Evolutionary conservation across 2,797 vertebrate species (phyloP).

Genomic region (Gastrophryne carolinensis): DNA sequence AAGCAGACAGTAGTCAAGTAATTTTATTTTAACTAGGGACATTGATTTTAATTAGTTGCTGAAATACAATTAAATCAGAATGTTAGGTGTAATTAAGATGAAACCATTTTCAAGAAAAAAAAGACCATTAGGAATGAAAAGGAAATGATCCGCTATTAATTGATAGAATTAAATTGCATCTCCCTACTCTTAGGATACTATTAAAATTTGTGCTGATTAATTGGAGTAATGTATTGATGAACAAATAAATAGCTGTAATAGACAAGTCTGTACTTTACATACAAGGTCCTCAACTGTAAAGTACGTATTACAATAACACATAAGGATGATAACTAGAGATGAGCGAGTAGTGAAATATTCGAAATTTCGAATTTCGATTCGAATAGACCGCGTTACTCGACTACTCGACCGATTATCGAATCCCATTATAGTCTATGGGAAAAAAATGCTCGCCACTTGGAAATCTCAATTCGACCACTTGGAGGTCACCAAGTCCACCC

Average conservation of each 20-base stretch:
- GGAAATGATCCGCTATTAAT: slow-evolving; percentile 47
- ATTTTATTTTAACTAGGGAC: slow-evolving; percentile 35
- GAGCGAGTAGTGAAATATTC: too few species aligned
- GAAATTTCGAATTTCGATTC: too few species aligned
- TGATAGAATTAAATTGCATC: slow-evolving; percentile 35
- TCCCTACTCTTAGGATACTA: slow-evolving; percentile 21
- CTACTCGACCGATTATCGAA: too few species aligned
- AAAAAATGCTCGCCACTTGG: too few species aligned
- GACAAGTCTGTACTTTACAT: not conserved
- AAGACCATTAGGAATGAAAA: slow-evolving; percentile 39
- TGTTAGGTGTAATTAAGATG: slow-evolving; percentile 46
- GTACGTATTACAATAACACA: too few species aligned
- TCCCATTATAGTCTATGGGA: too few species aligned
- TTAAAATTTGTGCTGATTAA: slow-evolving; percentile 26
- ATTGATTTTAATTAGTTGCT: slow-evolving; percentile 45
- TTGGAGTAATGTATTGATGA: slow-evolving; percentile 23
- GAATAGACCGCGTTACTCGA: too few species aligned
- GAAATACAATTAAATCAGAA: slow-evolving; percentile 43
- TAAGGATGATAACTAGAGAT: too few species aligned
- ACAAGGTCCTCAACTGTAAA: too few species aligned
- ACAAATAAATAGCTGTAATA: slow-evolving; percentile 10
- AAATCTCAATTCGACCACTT: too few species aligned
- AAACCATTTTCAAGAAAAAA: slow-evolving; percentile 34
- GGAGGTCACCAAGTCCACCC: too few species aligned
- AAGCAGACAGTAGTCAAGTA: slow-evolving; percentile 29